Conservation (phyloP, 2,113 vertebrate genomes). For the Tonatia bakeri region DNA sequence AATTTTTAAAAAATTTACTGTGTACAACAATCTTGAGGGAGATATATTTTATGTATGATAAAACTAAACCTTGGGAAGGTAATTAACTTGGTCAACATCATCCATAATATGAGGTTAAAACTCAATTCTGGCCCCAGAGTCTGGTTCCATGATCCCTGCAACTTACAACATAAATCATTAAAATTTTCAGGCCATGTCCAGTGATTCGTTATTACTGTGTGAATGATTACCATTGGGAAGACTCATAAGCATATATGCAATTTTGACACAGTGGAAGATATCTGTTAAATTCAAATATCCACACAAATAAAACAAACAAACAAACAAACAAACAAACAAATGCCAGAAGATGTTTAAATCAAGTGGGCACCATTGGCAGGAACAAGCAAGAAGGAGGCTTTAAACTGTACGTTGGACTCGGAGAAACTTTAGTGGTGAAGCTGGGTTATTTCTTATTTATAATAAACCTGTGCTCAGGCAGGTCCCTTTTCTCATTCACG, state of each 20-base stretch:
- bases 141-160: neutral
- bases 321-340: neutral
- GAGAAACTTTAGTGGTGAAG: neutral
- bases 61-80: neutral
- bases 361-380: too few species aligned
- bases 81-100: neutral
- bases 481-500: neutral
- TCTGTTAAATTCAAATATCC: neutral
- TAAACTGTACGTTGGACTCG: neutral
- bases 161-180: neutral
- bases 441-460: neutral
- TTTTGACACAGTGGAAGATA: neutral
- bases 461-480: neutral
- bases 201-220: neutral
- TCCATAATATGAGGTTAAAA: neutral
- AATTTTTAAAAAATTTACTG: neutral
- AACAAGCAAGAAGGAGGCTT: neutral
- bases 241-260: neutral
- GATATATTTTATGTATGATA: neutral
- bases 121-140: neutral
- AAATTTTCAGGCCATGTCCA: neutral
- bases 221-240: neutral
- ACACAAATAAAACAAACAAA: neutral
- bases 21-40: neutral
- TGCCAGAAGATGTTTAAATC: neutral